These are phyloP conservation scores for Boulengeromyrus knoepffleri DNA, from an alignment of 2,113 vertebrate species.

Conservation along the genomic window DNA sequence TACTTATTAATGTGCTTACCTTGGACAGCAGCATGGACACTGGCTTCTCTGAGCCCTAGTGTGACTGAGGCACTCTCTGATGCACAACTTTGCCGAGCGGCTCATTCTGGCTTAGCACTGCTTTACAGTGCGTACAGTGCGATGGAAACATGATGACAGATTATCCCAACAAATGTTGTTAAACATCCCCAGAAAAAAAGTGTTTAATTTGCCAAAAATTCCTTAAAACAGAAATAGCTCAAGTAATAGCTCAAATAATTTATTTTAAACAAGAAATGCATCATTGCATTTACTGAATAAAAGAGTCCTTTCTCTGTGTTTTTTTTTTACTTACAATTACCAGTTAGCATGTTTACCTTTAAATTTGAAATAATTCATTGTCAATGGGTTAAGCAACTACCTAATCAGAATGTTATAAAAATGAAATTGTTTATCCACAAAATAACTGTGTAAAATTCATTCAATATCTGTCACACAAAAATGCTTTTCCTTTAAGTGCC, in stretches of 20 bases:
- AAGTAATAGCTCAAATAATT: background rate
- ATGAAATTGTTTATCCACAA: background rate
- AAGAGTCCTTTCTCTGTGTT: background rate
- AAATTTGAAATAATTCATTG: background rate
- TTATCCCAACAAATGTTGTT: background rate
- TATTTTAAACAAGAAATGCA: background rate
- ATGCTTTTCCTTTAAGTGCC: background rate
- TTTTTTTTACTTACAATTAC: background rate
- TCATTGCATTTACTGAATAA: background rate
- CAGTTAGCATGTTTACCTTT: background rate
- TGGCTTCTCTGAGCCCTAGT: background rate
- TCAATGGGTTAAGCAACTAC: background rate
- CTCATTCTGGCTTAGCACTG: background rate
- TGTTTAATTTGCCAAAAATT: background rate
- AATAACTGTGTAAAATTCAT: background rate
- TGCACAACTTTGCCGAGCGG: background rate
- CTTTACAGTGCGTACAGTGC: background rate
- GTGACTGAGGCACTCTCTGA: background rate
- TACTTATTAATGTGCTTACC: constrained; percentile 23
- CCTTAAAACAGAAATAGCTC: background rate
- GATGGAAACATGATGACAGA: background rate
- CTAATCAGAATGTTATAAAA: background rate
- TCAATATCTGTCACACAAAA: background rate
- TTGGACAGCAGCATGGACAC: background rate
- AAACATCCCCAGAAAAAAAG: background rate